phyloP scores from a whole-genome alignment of 2,113 vertebrate species.

The Psammodynastes pulverulentus region DNA sequence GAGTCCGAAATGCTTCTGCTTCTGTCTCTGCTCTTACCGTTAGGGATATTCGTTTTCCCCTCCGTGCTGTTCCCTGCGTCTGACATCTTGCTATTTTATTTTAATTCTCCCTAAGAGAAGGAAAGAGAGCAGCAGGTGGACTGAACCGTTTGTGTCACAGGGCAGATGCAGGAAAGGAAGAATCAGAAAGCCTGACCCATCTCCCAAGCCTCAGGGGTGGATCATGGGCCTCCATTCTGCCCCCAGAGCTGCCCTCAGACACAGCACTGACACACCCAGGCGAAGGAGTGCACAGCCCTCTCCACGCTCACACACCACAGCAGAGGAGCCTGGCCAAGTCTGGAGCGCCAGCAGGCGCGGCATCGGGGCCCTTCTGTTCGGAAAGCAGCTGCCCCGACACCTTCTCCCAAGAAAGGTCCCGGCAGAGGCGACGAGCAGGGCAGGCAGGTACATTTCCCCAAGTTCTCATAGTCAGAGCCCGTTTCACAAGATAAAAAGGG shows the following conservation, averaged over 20 bases:
- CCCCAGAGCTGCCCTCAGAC: not conserved
- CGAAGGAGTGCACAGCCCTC: not conserved
- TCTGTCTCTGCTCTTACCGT: slow-evolving; percentile 59
- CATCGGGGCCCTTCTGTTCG: not conserved
- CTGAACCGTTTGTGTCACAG: not conserved
- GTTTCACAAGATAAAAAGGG: not conserved
- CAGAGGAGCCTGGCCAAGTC: not conserved
- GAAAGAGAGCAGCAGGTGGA: not conserved
- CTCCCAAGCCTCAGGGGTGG: not conserved
- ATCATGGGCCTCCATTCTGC: not conserved
- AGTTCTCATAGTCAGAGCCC: not conserved
- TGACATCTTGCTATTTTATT: slow-evolving; percentile 57
- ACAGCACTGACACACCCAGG: not conserved
- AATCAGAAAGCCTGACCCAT: not conserved
- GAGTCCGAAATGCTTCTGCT: not conserved
- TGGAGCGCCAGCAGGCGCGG: not conserved
- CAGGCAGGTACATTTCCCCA: not conserved
- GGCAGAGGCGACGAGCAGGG: no score
- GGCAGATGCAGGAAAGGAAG: not conserved
- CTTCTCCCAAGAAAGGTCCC: not conserved
- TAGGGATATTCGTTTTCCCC: slow-evolving; percentile 66
- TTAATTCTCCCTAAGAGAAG: slow-evolving; percentile 40
- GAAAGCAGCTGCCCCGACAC: not conserved
- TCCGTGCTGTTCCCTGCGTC: slow-evolving; percentile 64
- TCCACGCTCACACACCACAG: not conserved